A percentile compares a stretch with the other conserved stretches of the same genome.
phyloP scores from a whole-genome alignment of 2,113 vertebrate genomes.

The Bubo blakistoni region DNA sequence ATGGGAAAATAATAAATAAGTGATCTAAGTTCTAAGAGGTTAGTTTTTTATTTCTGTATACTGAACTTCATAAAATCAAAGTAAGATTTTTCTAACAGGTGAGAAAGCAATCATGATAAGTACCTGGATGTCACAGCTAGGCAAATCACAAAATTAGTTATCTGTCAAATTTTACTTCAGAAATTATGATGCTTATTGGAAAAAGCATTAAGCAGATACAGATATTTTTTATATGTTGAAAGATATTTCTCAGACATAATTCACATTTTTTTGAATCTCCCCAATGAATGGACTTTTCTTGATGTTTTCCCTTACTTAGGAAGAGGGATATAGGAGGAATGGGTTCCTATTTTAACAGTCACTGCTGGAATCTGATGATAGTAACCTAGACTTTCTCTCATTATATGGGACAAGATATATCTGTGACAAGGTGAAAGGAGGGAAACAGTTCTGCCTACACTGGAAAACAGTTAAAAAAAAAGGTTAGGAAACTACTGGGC shows the following conservation, averaged over 20 bases:
- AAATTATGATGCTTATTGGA: not conserved
- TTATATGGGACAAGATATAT: not conserved
- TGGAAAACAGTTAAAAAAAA: not conserved
- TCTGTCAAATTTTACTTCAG: not conserved
- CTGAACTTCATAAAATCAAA: not conserved
- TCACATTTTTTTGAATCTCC: not conserved
- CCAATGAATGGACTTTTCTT: fast-evolving
- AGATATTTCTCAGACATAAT: not conserved
- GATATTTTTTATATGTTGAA: not conserved
- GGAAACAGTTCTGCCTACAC: not conserved
- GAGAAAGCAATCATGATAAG: not conserved
- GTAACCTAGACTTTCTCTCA: not conserved
- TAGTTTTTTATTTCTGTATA: not conserved
- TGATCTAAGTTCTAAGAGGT: not conserved
- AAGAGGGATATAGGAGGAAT: not conserved
- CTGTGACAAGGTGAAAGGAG: not conserved
- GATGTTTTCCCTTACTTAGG: not conserved
- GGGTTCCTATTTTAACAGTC: not conserved
- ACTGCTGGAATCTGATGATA: not conserved
- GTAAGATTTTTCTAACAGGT: not conserved
- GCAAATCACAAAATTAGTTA: not conserved
- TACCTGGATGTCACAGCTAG: not conserved
- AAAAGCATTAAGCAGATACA: not conserved
- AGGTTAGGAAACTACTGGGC: not conserved
- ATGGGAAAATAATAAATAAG: not conserved